Percentiles rank a stretch among this genome's conserved stretches.
Evolutionary conservation across 1,140 invertebrate genomes (phyloP).

Genomic region (Drosophila mojavensis): DNA sequence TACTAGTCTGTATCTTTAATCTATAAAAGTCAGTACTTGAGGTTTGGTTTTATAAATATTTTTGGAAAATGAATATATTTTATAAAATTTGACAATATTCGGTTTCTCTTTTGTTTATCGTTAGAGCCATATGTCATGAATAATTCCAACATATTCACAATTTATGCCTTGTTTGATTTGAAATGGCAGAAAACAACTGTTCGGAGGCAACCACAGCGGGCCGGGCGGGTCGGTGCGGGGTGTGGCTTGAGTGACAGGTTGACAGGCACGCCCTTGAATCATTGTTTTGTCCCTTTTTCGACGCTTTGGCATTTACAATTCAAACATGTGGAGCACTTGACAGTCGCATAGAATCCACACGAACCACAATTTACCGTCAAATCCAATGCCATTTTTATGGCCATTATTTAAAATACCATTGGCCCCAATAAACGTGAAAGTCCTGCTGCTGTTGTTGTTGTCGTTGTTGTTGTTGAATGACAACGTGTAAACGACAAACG

Average conservation of each 20-base stretch:
- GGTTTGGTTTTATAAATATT: no score
- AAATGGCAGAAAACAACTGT: slow-evolving; percentile 10
- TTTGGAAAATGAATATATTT: background rate
- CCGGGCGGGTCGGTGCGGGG: background rate
- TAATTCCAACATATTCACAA: slow-evolving; percentile 9
- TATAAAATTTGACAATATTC: background rate
- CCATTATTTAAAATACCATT: slow-evolving; percentile 56
- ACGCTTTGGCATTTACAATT: slow-evolving; percentile 11
- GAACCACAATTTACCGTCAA: slow-evolving; percentile 21
- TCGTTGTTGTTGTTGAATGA: background rate
- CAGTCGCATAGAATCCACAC: slow-evolving; percentile 12
- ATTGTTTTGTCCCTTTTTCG: slow-evolving; percentile 17
- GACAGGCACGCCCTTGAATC: slow-evolving; percentile 19
- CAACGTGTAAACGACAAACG: slow-evolving; percentile 30
- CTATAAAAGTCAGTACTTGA: no score
- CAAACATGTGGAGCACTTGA: slow-evolving; percentile 10
- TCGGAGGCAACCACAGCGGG: background rate
- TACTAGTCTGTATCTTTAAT: no score
- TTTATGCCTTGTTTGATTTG: slow-evolving; percentile 3
- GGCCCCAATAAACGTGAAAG: slow-evolving; percentile 54
- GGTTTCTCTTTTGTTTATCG: background rate
- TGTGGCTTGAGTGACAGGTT: background rate
- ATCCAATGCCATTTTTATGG: slow-evolving; percentile 58
- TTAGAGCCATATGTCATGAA: background rate
- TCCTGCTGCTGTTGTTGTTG: background rate